Conservation (phyloP, 2,113 vertebrate species). For the Prionailurus bengalensis region DNA sequence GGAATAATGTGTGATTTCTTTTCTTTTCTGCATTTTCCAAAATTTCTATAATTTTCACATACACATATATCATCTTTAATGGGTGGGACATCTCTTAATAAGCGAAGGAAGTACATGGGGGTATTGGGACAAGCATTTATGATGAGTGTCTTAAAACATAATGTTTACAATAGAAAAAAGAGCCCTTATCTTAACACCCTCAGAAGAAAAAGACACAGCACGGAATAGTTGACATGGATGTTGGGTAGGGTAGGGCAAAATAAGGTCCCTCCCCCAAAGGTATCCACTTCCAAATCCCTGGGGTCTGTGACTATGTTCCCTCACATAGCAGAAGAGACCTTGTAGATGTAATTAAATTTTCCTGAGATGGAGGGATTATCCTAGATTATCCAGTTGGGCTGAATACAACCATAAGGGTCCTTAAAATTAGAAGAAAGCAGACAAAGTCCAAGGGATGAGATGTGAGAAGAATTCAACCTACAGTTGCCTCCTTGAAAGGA, state of each 20-base stretch:
- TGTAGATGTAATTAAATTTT: not conserved
- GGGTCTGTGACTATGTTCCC: not conserved
- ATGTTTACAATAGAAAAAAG: not conserved
- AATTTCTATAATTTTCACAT: constrained; percentile 1
- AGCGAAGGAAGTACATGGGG: not conserved
- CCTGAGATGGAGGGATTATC: not conserved
- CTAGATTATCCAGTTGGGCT: not conserved
- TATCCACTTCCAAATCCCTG: not conserved
- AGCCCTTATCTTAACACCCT: not conserved
- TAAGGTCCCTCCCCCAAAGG: not conserved
- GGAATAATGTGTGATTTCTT: not conserved
- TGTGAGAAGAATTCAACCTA: not conserved
- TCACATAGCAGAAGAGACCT: not conserved
- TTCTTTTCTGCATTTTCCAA: constrained; percentile 32
- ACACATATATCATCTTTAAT: not conserved
- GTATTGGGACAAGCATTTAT: not conserved
- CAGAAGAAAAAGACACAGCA: not conserved
- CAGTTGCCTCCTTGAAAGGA: not conserved
- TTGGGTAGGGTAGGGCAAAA: not conserved
- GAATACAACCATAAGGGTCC: not conserved
- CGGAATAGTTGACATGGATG: not conserved
- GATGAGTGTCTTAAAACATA: not conserved
- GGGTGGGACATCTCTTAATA: not conserved
- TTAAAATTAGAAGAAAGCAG: constrained; percentile 26
- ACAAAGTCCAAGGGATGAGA: not conserved